Conservation (phyloP, 2,888 invertebrate genomes). For the Perdita meconis region DNA sequence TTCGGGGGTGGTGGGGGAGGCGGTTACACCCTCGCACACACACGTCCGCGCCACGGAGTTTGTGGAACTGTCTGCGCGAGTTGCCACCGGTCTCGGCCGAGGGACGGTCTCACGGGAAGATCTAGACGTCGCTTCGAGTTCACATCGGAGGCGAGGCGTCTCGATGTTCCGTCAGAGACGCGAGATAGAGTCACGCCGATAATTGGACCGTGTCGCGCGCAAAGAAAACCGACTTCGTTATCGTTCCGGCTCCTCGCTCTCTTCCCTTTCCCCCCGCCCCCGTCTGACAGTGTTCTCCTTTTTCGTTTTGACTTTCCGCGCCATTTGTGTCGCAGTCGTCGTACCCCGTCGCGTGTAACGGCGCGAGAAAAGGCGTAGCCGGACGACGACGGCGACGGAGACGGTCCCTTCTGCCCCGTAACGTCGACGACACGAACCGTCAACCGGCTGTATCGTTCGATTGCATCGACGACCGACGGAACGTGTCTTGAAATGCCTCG, state of each 20-base stretch:
- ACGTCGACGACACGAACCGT: not conserved
- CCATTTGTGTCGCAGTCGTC: conserved; percentile 32
- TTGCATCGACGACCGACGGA: not conserved
- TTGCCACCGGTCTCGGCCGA: conserved; percentile 67
- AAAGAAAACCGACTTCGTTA: conserved; percentile 66
- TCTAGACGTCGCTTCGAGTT: conserved; percentile 51
- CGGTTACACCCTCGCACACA: conserved; percentile 37
- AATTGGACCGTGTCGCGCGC: conserved; percentile 67
- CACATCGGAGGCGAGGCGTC: conserved; percentile 26
- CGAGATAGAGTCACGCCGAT: conserved; percentile 53
- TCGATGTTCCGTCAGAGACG: conserved; percentile 52
- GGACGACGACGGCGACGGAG: not conserved
- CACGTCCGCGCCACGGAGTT: conserved; percentile 42
- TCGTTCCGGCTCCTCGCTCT: conserved; percentile 47
- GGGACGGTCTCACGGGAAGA: conserved; percentile 42
- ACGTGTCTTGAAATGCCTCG: conserved; percentile 22
- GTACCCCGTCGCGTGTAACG: conserved; percentile 9
- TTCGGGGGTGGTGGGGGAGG: conserved; percentile 59
- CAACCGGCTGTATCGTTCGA: conserved; percentile 14
- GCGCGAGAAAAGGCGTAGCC: conserved; percentile 26
- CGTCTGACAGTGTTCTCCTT: conserved; percentile 47
- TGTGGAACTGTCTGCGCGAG: conserved; percentile 66
- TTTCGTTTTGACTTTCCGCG: conserved; percentile 30
- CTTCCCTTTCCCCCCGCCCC: too few species aligned
- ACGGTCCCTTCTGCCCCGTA: not conserved